Percentiles rank a stretch among this genome's conserved stretches.
These are phyloP conservation scores for Sebastes vulpes DNA, from an alignment of 2,797 vertebrate species.

Conservation along the genomic window DNA sequence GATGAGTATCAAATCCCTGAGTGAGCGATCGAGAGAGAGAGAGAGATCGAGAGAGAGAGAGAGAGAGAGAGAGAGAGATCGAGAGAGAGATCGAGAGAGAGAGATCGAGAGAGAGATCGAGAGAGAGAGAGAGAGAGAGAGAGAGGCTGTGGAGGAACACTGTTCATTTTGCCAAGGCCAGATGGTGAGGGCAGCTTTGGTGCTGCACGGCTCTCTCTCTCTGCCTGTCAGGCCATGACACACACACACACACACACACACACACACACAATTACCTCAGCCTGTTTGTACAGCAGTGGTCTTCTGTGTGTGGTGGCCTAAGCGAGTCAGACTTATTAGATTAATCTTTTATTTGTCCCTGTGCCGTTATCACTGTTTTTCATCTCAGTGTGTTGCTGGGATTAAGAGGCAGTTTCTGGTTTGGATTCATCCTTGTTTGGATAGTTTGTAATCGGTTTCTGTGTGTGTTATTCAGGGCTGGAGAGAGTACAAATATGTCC, in stretches of 20 bases:
- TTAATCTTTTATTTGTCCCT: constrained; percentile 80
- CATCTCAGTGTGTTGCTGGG: constrained; percentile 70
- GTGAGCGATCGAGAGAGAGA: constrained; percentile 30
- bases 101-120: constrained; percentile 6
- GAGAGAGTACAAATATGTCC: constrained; percentile 11
- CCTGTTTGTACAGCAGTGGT: constrained; percentile 68
- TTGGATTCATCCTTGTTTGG: constrained; percentile 50
- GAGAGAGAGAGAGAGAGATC: constrained; percentile 24
- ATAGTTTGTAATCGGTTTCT: constrained; percentile 53
- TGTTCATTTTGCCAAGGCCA: constrained; percentile 83
- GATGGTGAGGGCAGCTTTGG: constrained; percentile 84
- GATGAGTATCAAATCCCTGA: constrained; percentile 76
- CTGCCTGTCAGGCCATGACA: constrained; percentile 61
- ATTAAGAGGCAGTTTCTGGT: constrained; percentile 66
- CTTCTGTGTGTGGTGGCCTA: constrained; percentile 55
- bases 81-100: constrained; percentile 3
- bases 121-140: constrained; percentile 26
- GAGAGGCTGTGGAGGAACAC: constrained; percentile 47
- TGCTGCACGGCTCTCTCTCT: constrained; percentile 56
- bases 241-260: constrained; percentile 43
- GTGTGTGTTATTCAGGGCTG: not conserved
- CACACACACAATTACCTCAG: constrained; percentile 58
- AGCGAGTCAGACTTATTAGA: constrained; percentile 72
- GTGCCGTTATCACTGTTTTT: constrained; percentile 68
- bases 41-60: constrained; percentile 18